Conservation (phyloP, 2,888 invertebrate genomes). For the Leptarthrus brevirostris region DNA sequence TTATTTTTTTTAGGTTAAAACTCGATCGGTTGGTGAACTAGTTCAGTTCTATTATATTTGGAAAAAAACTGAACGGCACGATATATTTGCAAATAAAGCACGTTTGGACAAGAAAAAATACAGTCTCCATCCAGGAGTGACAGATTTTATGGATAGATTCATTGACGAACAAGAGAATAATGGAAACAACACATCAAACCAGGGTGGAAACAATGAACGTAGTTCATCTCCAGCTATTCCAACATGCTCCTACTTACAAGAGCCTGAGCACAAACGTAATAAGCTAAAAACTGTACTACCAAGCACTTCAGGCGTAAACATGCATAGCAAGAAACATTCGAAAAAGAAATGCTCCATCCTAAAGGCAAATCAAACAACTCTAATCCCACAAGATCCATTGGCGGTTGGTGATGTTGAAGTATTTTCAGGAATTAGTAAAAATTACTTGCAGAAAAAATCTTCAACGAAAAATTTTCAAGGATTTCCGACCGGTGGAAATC, state of each 20-base stretch:
- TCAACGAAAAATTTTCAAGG: no score
- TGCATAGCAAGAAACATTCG: no score
- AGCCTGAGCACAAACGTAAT: background rate
- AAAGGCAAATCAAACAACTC: constrained; percentile 61
- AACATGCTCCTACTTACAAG: constrained; percentile 3
- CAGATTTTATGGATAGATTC: constrained; percentile 94
- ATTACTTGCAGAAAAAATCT: constrained; percentile 3
- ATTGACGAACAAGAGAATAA: constrained; percentile 81
- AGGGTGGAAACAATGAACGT: constrained; percentile 35
- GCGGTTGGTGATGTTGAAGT: constrained; percentile 40
- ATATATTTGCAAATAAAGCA: constrained; percentile 86
- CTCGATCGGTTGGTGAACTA: constrained; percentile 94
- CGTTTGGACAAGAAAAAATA: constrained; percentile 93
- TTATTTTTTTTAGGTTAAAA: no score
- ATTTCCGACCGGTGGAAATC: no score
- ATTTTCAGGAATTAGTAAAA: constrained; percentile 22
- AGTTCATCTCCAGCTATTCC: constrained; percentile 33
- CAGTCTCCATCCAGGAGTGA: constrained; percentile 89
- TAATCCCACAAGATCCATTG: constrained; percentile 18
- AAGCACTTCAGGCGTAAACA: no score
- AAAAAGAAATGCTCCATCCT: constrained; percentile 1
- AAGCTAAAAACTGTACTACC: no score
- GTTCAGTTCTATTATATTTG: constrained; percentile 97
- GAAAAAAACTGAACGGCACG: constrained; percentile 99
- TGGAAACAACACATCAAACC: background rate